Percentiles rank a stretch among this genome's conserved stretches.
phyloP scores from a whole-genome alignment of 2,797 vertebrate species.

The Melanotaenia maccullochi region DNA sequence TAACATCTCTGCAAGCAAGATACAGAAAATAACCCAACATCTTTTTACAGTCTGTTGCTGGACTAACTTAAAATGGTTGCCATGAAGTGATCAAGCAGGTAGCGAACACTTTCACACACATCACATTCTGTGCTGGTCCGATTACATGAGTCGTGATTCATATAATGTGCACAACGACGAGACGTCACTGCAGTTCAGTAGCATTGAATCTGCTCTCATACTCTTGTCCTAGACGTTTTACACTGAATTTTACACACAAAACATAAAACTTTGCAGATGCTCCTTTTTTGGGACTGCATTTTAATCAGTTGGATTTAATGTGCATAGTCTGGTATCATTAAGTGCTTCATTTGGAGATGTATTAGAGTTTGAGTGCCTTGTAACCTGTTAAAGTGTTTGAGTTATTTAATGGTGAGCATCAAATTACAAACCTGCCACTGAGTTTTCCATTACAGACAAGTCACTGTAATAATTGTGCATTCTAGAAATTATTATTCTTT shows the following conservation, averaged over 20 bases:
- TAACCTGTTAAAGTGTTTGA: no score
- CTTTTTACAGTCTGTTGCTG: background rate
- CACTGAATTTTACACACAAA: background rate
- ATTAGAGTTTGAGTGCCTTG: no score
- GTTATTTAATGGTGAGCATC: no score
- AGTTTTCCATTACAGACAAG: background rate
- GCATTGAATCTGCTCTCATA: background rate
- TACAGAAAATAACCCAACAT: background rate
- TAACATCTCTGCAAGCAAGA: background rate
- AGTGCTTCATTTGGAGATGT: no score
- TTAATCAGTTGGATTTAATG: background rate
- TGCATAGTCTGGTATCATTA: background rate
- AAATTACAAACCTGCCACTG: background rate
- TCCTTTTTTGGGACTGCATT: background rate
- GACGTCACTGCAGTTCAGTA: background rate
- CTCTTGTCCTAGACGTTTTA: background rate
- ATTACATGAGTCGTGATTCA: background rate
- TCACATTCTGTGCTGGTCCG: background rate
- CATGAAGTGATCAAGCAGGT: no score
- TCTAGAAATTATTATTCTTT: no score
- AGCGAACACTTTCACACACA: no score
- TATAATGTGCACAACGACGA: background rate
- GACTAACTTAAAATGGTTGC: background rate
- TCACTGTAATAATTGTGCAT: background rate
- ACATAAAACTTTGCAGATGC: background rate